Evolutionary conservation across 2,113 vertebrate species (phyloP).

Genomic region (Herpailurus yagouaroundi): DNA sequence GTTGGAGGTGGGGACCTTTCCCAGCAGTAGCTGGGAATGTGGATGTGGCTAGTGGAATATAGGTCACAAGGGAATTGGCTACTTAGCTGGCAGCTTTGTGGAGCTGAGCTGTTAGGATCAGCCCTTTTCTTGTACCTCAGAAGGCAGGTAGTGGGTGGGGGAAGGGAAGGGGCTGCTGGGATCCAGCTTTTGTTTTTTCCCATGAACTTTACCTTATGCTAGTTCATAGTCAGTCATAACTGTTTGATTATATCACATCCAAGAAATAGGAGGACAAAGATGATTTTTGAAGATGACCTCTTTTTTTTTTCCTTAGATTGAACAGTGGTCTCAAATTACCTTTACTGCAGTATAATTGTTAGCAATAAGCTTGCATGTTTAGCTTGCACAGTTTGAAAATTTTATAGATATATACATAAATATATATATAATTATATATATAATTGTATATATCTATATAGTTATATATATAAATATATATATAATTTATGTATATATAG

Average conservation of each 20-base stretch:
- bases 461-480: too few relatives aligned
- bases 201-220: background rate
- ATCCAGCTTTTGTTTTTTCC: background rate
- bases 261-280: background rate
- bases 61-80: background rate
- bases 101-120: background rate
- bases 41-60: background rate
- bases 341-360: background rate
- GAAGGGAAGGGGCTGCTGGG: background rate
- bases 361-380: background rate
- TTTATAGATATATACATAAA: background rate
- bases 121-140: background rate
- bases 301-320: background rate
- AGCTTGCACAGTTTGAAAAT: background rate
- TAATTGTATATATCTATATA: background rate
- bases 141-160: background rate
- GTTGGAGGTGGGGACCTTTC: background rate
- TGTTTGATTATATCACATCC: background rate
- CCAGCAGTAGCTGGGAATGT: background rate
- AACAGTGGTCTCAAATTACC: background rate
- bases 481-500: too few relatives aligned
- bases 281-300: conserved; percentile 11
- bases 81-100: background rate
- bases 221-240: background rate
- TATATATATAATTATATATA: too few relatives aligned